These are phyloP conservation scores for Saturnia japonica DNA, from an alignment of 2,888 invertebrate species.

Conservation along the genomic window DNA sequence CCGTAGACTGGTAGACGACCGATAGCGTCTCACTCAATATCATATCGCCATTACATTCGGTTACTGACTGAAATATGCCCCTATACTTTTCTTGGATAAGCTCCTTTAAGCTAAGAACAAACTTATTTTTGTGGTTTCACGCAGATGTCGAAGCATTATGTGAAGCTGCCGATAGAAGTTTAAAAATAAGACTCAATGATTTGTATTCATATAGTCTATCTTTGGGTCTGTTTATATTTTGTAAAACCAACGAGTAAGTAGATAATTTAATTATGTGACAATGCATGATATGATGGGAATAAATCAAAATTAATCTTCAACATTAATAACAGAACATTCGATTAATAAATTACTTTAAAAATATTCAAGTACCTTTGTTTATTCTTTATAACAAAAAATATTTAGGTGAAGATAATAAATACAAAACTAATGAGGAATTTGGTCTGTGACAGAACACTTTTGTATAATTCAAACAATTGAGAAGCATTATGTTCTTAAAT, in stretches of 20 bases:
- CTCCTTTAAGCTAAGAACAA: slow-evolving; percentile 20
- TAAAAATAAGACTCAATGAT: neutral
- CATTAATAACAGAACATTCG: neutral
- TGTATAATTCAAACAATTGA: no score
- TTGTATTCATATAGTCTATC: neutral
- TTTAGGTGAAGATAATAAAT: no score
- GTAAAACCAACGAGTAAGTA: neutral
- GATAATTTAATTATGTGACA: neutral
- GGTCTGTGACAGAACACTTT: no score
- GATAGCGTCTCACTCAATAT: slow-evolving; percentile 68
- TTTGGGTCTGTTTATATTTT: neutral
- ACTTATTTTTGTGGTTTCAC: slow-evolving; percentile 21
- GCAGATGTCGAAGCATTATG: slow-evolving; percentile 16
- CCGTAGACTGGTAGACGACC: slow-evolving; percentile 60
- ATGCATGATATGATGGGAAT: no score
- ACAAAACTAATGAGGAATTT: no score
- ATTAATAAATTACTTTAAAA: no score
- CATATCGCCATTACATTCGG: slow-evolving; percentile 64
- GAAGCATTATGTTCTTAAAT: no score
- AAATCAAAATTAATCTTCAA: no score
- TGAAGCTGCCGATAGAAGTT: neutral
- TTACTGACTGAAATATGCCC: slow-evolving; percentile 53
- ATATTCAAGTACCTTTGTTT: no score
- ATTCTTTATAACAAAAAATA: no score
- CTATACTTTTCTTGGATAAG: slow-evolving; percentile 29